A percentile compares a stretch with the other conserved stretches of the same genome.
Conservation (phyloP, 2,797 vertebrate species). For the Cetoscarus ocellatus region DNA sequence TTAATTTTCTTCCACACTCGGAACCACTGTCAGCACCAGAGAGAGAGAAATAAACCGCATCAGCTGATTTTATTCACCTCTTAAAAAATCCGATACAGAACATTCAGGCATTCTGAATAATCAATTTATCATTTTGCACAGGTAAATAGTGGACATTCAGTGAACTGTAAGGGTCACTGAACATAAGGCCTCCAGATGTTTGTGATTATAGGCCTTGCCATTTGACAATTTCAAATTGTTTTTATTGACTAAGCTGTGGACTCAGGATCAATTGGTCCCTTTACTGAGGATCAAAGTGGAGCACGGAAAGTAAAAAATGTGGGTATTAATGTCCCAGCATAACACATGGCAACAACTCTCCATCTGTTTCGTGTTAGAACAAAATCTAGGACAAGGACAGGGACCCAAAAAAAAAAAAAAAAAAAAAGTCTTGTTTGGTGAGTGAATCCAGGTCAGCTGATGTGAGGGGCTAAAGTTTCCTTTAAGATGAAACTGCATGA, state of each 20-base stretch:
- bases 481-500: neutral
- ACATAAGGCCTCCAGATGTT: constrained; percentile 1
- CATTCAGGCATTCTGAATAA: constrained; percentile 9
- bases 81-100: constrained; percentile 15
- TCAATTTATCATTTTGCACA: constrained; percentile 30
- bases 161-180: constrained; percentile 9
- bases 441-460: constrained; percentile 39
- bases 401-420: constrained; percentile 16
- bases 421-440: constrained; percentile 7
- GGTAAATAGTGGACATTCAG: no score
- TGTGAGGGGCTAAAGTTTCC: constrained; percentile 8
- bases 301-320: neutral
- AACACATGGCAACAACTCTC: neutral
- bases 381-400: constrained; percentile 30
- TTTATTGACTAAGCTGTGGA: constrained; percentile 15
- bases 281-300: constrained; percentile 1
- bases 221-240: neutral
- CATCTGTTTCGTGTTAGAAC: constrained; percentile 21
- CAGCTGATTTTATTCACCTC: neutral
- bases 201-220: neutral
- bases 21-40: no score
- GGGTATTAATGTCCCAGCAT: constrained; percentile 1
- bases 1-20: no score
- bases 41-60: no score
- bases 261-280: constrained; percentile 1